These are phyloP conservation scores for Drosophila mimetica DNA, from an alignment of 2,888 invertebrate species.

Conservation along the genomic window DNA sequence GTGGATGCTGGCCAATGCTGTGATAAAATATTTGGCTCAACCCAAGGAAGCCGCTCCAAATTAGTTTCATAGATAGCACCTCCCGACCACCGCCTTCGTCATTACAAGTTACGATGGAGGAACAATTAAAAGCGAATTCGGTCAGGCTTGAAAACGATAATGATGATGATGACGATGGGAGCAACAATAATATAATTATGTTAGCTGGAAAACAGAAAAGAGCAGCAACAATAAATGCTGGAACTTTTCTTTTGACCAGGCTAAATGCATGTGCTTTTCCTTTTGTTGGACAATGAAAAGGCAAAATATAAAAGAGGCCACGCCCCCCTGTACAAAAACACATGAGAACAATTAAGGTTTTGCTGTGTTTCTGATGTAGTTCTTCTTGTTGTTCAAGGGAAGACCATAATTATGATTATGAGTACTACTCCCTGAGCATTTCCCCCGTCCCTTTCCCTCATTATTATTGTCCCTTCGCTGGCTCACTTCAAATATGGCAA, in stretches of 20 bases:
- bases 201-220: constrained; percentile 28
- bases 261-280: constrained; percentile 73
- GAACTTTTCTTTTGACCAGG: constrained; percentile 58
- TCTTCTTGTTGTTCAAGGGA: constrained; percentile 45
- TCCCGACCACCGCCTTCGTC: constrained; percentile 34
- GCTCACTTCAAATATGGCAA: constrained; percentile 78
- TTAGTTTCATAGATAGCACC: constrained; percentile 49
- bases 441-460: constrained; percentile 9
- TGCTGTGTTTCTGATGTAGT: constrained; percentile 14
- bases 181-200: constrained; percentile 41
- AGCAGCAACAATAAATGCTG: constrained; percentile 26
- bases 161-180: constrained; percentile 9
- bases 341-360: constrained; percentile 44
- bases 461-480: constrained; percentile 50
- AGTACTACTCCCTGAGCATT: constrained; percentile 44
- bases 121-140: constrained; percentile 47
- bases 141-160: constrained; percentile 37
- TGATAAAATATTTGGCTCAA: constrained; percentile 33
- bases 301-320: constrained; percentile 67
- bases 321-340: constrained; percentile 32
- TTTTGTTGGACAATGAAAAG: constrained; percentile 65
- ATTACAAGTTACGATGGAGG: constrained; percentile 72
- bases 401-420: constrained; percentile 78
- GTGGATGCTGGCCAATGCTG: constrained; percentile 5
- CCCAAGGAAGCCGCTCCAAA: constrained; percentile 19